Evolutionary conservation across 1,140 invertebrate genomes (phyloP).

Genomic region (Glossosoma conforme): DNA sequence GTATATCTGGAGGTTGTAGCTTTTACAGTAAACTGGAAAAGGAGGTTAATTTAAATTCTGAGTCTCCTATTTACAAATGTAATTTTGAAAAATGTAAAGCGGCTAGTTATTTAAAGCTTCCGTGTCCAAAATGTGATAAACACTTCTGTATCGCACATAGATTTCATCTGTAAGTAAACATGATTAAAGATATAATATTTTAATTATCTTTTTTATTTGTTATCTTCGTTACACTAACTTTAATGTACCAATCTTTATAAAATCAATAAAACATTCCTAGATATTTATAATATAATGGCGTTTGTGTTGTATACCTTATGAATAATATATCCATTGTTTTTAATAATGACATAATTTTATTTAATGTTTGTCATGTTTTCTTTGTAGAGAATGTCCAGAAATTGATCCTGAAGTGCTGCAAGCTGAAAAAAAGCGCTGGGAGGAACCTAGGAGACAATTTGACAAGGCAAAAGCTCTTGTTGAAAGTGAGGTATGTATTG

Average conservation of each 20-base stretch:
- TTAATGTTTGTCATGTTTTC: neutral
- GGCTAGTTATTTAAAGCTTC: conserved; percentile 19
- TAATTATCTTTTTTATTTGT: too few species aligned
- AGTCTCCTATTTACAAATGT: conserved; percentile 22
- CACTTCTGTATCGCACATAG: conserved; percentile 28
- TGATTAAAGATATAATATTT: neutral
- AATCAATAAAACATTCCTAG: neutral
- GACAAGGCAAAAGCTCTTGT: conserved; percentile 23
- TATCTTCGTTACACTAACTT: neutral
- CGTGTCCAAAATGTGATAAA: conserved; percentile 23
- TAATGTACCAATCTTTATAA: neutral
- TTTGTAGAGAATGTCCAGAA: conserved; percentile 25
- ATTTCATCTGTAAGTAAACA: conserved; percentile 26
- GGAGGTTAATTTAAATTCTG: conserved; percentile 7
- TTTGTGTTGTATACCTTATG: too few species aligned
- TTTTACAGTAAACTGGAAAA: conserved; percentile 6
- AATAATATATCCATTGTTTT: neutral
- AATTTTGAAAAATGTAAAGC: conserved; percentile 12
- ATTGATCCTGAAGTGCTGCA: conserved; percentile 18
- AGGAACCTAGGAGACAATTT: conserved; percentile 10
- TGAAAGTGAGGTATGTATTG: conserved; percentile 25
- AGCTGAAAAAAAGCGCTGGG: conserved; percentile 20
- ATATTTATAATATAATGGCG: neutral
- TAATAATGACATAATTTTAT: too few species aligned
- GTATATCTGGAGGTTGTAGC: conserved; percentile 19